Evolutionary conservation across 2,888 invertebrate genomes (phyloP), one percentile per base, ranked within the genome.

Genomic region (Ennomos fuscantarius): DNA sequence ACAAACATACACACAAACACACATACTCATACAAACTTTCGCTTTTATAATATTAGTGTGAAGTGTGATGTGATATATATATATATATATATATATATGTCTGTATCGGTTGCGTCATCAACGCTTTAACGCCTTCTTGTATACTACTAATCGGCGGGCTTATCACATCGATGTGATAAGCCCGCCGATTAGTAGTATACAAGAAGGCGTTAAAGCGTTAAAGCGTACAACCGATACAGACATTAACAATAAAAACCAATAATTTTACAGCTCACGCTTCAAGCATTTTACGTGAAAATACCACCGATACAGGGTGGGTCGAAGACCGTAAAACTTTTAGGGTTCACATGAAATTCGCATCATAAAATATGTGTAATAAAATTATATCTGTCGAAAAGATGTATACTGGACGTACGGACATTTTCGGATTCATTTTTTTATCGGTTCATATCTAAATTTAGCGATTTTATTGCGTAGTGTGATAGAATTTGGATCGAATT

Each of bases 291-390:
- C 73, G 72, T 65, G 70, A 73, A 69, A 68, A 68, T 62, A 70
- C 66, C 65, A 67, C 62, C 66, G 74, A 79, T 78, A 78, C 74
- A 74, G 71, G 73, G 65, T 33, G 67, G 67, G 44, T 32, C 11
- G 41, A 36, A 70, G 48, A 65, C 66, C 78, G 71, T 87, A 86
- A 84, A 86, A 79, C 51, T 83, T 87, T 86, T 83, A 86, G 81
- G 76, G 63, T 66, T 71, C 75, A 71, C 63, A 62, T 68, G 66
- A 65, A 66, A 68, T 67, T 65, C 63, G 60, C 34, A 44, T 70
- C 79, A 74, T 85, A 85, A 85, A 85, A 84, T 82, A 81, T 81
- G 72, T 68, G 77, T 77, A 82, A 82, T 86, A 87, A 86, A 82
- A 82, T 82, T 79, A 82, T 84, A 81, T 82, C 79, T 72, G 66